Conservation (phyloP, 2,113 vertebrate genomes). For the Furnarius figulus region DNA sequence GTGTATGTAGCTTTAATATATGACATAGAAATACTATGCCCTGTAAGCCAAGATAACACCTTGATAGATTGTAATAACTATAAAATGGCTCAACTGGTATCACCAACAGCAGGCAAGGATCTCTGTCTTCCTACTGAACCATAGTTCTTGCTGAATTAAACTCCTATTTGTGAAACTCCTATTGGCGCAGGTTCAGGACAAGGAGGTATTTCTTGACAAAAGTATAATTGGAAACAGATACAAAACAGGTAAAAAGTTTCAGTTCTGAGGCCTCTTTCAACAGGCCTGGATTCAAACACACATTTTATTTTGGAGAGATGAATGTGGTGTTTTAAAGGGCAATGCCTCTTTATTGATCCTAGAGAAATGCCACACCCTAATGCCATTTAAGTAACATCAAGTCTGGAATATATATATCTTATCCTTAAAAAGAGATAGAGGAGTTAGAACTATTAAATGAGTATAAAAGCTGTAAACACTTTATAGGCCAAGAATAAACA, state of each 20-base stretch:
- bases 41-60: background rate
- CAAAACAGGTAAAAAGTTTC: background rate
- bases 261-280: background rate
- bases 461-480: slow-evolving; percentile 4
- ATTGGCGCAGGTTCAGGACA: background rate
- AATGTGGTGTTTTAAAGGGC: background rate
- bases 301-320: background rate
- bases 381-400: background rate
- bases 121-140: background rate
- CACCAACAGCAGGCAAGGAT: background rate
- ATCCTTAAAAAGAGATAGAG: background rate
- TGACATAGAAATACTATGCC: background rate
- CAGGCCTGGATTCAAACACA: background rate
- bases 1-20: background rate
- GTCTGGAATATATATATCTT: background rate
- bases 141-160: background rate
- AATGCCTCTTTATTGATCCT: background rate
- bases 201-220: background rate
- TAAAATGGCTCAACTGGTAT: background rate
- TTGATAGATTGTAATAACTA: background rate
- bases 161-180: background rate
- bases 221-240: background rate
- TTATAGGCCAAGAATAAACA: slow-evolving; percentile 2
- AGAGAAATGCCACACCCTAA: background rate
- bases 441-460: background rate